A percentile compares a stretch with the other conserved stretches of the same genome.
Conservation (phyloP, 2,888 invertebrate genomes). For the Sepioteuthis lessoniana region DNA sequence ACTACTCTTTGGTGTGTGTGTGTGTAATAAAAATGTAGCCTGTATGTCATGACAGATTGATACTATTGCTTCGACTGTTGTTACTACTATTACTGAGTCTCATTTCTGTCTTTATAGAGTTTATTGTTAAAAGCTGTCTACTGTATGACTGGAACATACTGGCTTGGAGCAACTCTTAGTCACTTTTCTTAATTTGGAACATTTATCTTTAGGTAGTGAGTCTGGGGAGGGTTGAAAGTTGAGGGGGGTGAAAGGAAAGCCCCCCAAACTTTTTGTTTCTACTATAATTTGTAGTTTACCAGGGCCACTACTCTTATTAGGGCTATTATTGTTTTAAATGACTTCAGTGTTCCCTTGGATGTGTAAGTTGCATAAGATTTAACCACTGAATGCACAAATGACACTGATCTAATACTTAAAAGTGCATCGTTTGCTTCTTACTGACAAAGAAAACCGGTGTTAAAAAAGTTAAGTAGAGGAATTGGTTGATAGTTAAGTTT, state of each 20-base stretch:
- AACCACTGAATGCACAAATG: background rate
- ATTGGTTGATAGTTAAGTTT: background rate
- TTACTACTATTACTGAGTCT: background rate
- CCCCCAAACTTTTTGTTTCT: background rate
- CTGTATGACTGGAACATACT: background rate
- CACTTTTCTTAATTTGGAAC: slow-evolving; percentile 33
- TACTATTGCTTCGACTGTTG: background rate
- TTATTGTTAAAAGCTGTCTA: slow-evolving; percentile 10
- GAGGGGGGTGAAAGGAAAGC: background rate
- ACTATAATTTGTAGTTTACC: slow-evolving; percentile 4
- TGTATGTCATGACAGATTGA: slow-evolving; percentile 1
- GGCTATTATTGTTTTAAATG: slow-evolving; percentile 33
- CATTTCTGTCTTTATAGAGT: slow-evolving; percentile 33
- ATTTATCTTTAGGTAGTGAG: background rate
- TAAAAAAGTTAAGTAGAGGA: background rate
- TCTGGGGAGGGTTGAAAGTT: background rate
- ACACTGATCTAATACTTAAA: background rate
- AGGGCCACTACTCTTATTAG: slow-evolving; percentile 8
- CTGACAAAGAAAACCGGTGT: background rate
- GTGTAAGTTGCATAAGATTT: slow-evolving; percentile 21
- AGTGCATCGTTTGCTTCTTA: background rate
- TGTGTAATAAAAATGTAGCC: slow-evolving; percentile 17
- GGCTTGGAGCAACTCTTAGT: slow-evolving; percentile 20
- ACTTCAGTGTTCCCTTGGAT: background rate
- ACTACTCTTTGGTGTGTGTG: background rate